Percentiles rank a stretch among this genome's conserved stretches.
These are phyloP conservation scores for Ameiurus melas DNA, from an alignment of 2,113 vertebrate genomes.

Conservation along the genomic window DNA sequence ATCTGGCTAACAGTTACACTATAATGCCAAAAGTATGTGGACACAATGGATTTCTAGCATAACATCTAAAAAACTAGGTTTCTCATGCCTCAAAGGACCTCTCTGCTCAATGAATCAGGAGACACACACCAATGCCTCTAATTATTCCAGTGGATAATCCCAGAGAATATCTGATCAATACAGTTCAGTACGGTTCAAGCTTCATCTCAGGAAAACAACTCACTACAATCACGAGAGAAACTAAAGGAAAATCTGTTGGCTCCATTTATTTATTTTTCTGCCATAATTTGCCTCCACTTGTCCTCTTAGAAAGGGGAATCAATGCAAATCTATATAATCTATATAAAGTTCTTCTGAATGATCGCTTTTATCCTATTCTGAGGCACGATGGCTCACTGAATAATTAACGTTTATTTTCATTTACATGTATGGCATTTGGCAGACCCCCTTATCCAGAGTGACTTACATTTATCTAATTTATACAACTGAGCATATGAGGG, in stretches of 20 bases:
- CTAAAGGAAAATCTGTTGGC: background rate
- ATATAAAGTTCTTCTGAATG: background rate
- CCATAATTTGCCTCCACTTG: background rate
- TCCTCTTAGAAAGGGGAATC: background rate
- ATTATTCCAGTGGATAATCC: constrained; percentile 43
- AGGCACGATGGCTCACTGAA: background rate
- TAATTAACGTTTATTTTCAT: background rate
- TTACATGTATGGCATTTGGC: too few species aligned
- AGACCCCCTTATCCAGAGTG: too few species aligned
- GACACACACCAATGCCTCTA: constrained; percentile 38
- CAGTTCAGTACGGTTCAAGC: background rate
- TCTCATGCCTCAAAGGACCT: background rate
- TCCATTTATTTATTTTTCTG: background rate
- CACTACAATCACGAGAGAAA: background rate
- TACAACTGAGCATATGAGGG: too few species aligned
- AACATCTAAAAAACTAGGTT: background rate
- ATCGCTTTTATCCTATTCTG: background rate
- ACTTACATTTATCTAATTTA: too few species aligned
- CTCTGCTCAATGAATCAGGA: constrained; percentile 33
- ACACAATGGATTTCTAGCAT: background rate
- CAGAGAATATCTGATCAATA: constrained; percentile 32
- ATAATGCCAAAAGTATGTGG: background rate
- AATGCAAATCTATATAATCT: background rate
- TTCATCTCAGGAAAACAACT: too few species aligned
- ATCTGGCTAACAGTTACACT: background rate